These are phyloP conservation scores for Tineola bisselliella DNA, from an alignment of 2,888 invertebrate species.

Conservation along the genomic window DNA sequence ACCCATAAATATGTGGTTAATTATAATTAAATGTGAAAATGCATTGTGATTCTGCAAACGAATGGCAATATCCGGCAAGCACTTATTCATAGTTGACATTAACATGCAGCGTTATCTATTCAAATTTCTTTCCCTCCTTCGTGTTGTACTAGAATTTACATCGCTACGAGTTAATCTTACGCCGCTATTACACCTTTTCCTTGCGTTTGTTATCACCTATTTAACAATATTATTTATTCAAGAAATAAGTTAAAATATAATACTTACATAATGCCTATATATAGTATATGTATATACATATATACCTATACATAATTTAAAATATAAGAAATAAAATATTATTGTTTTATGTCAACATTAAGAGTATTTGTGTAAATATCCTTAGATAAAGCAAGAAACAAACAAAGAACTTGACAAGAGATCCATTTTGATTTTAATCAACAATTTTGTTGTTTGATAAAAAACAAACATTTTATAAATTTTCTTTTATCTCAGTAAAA, in stretches of 20 bases:
- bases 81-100: neutral
- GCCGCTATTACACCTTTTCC: neutral
- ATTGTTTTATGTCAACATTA: too few relatives aligned
- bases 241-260: too few relatives aligned
- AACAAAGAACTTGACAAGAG: neutral
- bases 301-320: too few relatives aligned
- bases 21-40: neutral
- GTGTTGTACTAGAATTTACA: conserved; percentile 2
- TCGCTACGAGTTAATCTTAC: neutral
- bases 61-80: neutral
- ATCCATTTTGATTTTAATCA: conserved; percentile 5
- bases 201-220: too few relatives aligned
- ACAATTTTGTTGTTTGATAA: neutral
- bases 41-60: neutral
- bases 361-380: neutral
- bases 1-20: neutral
- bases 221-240: too few relatives aligned
- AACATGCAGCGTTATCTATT: conserved; percentile 13
- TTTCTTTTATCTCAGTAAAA: neutral
- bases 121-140: conserved; percentile 13
- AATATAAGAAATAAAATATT: too few relatives aligned
- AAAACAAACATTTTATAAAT: neutral
- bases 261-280: too few relatives aligned
- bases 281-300: too few relatives aligned
- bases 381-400: neutral